Evolutionary conservation across 2,113 vertebrate species (phyloP).

Genomic region (Pituophis catenifer): DNA sequence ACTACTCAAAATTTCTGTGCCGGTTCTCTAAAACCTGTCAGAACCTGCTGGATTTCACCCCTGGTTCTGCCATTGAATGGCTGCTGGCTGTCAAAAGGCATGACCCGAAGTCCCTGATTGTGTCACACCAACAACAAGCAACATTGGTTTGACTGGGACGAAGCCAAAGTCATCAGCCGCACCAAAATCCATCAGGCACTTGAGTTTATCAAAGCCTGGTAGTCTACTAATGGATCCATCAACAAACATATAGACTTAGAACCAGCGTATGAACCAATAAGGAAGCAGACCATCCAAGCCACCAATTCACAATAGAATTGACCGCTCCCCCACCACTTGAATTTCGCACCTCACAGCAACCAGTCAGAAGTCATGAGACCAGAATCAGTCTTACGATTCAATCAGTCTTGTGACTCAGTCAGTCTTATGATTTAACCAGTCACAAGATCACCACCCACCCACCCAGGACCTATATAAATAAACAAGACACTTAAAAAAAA

Average conservation of each 20-base stretch:
- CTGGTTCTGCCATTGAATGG: not conserved
- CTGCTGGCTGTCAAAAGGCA: not conserved
- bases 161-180: not conserved
- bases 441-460: not conserved
- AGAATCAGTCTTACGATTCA: not conserved
- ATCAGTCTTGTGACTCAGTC: not conserved
- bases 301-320: not conserved
- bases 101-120: not conserved
- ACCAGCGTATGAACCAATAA: not conserved
- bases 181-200: too few relatives aligned
- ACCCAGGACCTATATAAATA: too few relatives aligned
- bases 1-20: too few relatives aligned
- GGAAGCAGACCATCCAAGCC: not conserved
- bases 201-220: not conserved
- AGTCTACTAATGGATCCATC: not conserved
- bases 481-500: too few relatives aligned
- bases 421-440: not conserved
- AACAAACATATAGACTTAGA: not conserved
- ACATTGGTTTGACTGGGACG: not conserved
- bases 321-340: not conserved
- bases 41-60: too few relatives aligned
- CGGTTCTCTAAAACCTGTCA: too few relatives aligned
- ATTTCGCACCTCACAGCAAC: not conserved
- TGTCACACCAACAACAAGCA: not conserved
- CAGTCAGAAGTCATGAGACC: not conserved